Percentiles rank a stretch among this genome's conserved stretches.
Conservation (phyloP, 2,113 vertebrate genomes). For the Puma concolor region DNA sequence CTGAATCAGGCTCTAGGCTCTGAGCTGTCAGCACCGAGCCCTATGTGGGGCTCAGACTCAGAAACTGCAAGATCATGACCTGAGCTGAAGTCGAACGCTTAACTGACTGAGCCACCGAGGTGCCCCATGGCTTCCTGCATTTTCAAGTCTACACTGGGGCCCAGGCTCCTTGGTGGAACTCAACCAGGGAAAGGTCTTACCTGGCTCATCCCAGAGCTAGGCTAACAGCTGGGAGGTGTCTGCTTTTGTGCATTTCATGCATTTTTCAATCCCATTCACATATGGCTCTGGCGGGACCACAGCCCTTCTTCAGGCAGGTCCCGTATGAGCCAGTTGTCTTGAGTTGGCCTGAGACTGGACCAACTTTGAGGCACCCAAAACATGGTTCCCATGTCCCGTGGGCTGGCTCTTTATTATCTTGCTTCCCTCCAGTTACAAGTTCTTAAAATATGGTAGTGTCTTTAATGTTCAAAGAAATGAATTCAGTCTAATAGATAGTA, state of each 20-base stretch:
- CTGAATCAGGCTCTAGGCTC: too few species aligned
- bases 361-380: not conserved
- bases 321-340: not conserved
- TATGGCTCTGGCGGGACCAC: not conserved
- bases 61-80: too few species aligned
- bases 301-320: not conserved
- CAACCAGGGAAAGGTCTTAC: not conserved
- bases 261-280: not conserved
- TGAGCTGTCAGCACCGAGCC: too few species aligned
- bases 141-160: not conserved
- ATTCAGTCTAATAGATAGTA: not conserved
- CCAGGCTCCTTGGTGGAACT: not conserved
- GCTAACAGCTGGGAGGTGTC: not conserved
- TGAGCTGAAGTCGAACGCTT: too few species aligned
- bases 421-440: not conserved
- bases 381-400: not conserved
- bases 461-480: not conserved
- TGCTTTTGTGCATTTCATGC: not conserved
- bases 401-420: not conserved
- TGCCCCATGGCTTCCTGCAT: too few species aligned
- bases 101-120: too few species aligned
- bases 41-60: too few species aligned
- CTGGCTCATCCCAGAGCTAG: not conserved
- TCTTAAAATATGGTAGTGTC: not conserved
- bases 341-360: not conserved